These are phyloP conservation scores for Leptinotarsa lineolata DNA, from an alignment of 1,140 invertebrate genomes.

Conservation along the genomic window DNA sequence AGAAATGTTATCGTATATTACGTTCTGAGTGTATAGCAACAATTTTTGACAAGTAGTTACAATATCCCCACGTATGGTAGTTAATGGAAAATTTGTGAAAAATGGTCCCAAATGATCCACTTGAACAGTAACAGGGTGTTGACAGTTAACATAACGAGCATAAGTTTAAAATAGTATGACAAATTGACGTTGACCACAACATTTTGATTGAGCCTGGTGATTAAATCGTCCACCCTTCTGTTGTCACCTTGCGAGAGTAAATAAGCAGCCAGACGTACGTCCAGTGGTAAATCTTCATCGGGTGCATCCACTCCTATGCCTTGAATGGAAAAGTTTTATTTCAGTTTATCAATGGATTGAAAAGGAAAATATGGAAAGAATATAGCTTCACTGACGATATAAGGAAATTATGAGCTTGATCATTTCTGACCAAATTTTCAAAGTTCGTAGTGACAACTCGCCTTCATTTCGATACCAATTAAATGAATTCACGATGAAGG, in stretches of 20 bases:
- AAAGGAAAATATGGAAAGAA: too few relatives aligned
- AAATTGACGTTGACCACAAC: slow-evolving; percentile 28
- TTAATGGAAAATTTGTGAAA: not conserved
- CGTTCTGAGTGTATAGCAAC: too few relatives aligned
- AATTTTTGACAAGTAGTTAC: too few relatives aligned
- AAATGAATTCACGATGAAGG: too few relatives aligned
- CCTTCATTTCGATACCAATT: too few relatives aligned
- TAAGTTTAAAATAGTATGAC: slow-evolving; percentile 30
- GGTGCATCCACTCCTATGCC: slow-evolving; percentile 1
- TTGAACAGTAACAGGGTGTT: slow-evolving; percentile 26
- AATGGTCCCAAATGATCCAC: slow-evolving; percentile 25
- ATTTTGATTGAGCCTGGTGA: slow-evolving; percentile 18
- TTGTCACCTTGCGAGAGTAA: slow-evolving; percentile 25
- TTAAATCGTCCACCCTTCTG: slow-evolving; percentile 21
- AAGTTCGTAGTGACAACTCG: too few relatives aligned
- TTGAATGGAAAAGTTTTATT: not conserved
- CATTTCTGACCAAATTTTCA: too few relatives aligned
- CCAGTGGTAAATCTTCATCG: not conserved
- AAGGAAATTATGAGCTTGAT: too few relatives aligned
- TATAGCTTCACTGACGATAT: too few relatives aligned
- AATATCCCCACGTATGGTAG: too few relatives aligned
- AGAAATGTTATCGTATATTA: too few relatives aligned
- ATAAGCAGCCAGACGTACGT: slow-evolving; percentile 5
- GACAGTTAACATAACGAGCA: slow-evolving; percentile 26
- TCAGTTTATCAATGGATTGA: too few relatives aligned